Base-by-base conservation (phyloP, 2,888 invertebrate genomes). In the Sinodicranocentrus sp. region DNA sequence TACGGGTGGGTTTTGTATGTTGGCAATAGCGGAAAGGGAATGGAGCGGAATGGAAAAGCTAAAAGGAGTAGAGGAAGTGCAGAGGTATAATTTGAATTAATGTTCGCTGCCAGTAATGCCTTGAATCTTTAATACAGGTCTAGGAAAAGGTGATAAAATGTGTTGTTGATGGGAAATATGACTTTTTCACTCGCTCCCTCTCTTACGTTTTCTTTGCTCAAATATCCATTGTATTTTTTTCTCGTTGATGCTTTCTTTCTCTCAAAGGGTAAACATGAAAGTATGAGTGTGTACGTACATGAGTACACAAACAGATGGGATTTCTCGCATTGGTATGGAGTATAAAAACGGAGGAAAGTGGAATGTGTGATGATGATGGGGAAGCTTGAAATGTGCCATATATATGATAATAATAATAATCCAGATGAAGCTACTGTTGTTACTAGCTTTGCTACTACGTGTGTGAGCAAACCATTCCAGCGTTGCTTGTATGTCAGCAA, bases 1-100 rank as follows among this genome's bases (percentile, higher is more conserved):
- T 33, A 33, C n/a, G n/a, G n/a, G n/a, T n/a, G n/a, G n/a, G n/a
- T n/a, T n/a, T n/a, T n/a, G n/a, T n/a, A 13, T 39, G 39, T 39
- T 5, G 6, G n/a, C 48, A 48, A 48, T 10, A 48, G 48, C 15
- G 48, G 48, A 48, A 10, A n/a, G n/a, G 13, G 48, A 48, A n/a
- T 10, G 15, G n/a, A n/a, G n/a, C 13, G n/a, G 48, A n/a, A 52
- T 23, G 25, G 19, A 21, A 57, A 57, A 23, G 25, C 21, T 10
- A 23, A 19, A 8, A 25, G 19, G 57, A 57, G 25, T 67, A n/a
- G 54, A 25, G 54, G 33, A 54, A 52, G 52, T 48, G 48, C 25
- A 52, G 33, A 48, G 48, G 68, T 33, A 28, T 72, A 72, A 59
- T 73, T 73, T 61, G 48, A 73, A 73, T 73, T 73, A 63, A 73